These are phyloP conservation scores for Teleopsis dalmanni DNA, from an alignment of 1,140 invertebrate genomes.

Conservation along the genomic window DNA sequence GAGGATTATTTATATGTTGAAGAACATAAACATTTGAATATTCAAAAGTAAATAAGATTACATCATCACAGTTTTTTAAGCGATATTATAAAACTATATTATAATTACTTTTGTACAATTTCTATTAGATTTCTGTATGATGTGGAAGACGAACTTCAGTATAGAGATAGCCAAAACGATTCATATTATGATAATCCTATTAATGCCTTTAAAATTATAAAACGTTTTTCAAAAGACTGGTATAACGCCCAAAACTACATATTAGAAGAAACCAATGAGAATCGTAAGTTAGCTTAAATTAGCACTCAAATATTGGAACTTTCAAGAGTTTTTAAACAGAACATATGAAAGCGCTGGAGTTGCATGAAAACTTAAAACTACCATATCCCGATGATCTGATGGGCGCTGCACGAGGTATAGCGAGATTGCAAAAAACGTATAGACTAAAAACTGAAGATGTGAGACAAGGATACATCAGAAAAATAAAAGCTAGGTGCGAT, in stretches of 20 bases:
- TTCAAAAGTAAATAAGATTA: not conserved
- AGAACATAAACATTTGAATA: not conserved
- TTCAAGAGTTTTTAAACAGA: constrained; percentile 3
- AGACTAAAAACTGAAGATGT: constrained; percentile 76
- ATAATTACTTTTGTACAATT: no score
- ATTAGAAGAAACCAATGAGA: not conserved
- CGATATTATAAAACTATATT: not conserved
- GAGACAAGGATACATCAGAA: no score
- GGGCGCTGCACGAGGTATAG: constrained; percentile 83
- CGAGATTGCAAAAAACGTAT: constrained; percentile 90
- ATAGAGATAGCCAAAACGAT: no score
- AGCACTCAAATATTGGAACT: not conserved
- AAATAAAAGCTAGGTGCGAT: no score
- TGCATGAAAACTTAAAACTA: constrained; percentile 48
- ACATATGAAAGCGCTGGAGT: constrained; percentile 56
- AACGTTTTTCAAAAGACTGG: constrained; percentile 85
- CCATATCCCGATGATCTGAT: constrained; percentile 79
- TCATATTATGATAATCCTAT: constrained; percentile 25
- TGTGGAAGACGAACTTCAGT: no score
- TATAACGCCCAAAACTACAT: constrained; percentile 33
- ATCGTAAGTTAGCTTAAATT: not conserved
- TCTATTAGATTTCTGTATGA: no score
- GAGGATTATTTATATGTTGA: constrained; percentile 5
- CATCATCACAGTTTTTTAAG: not conserved
- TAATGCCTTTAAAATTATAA: constrained; percentile 57